These are phyloP conservation scores for Myiozetetes cayanensis DNA, from an alignment of 2,113 vertebrate species.

Conservation along the genomic window DNA sequence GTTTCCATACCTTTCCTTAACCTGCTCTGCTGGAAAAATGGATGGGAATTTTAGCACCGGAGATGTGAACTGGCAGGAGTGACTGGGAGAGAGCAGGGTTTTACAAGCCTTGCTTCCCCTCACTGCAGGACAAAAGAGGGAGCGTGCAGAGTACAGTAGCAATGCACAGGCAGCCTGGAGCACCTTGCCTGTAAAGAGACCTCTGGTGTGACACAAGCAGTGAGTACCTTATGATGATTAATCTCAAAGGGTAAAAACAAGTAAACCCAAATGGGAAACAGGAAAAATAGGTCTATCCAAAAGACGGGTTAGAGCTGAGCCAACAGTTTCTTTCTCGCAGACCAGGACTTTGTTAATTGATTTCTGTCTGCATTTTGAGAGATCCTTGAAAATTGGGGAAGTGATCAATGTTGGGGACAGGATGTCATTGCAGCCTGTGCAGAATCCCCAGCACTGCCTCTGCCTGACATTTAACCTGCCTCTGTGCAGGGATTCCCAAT, in stretches of 20 bases:
- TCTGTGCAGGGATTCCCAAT: background rate
- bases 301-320: background rate
- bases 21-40: conserved; percentile 6
- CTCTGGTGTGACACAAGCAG: background rate
- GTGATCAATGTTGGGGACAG: background rate
- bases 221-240: background rate
- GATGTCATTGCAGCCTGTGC: background rate
- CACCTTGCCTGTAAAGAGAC: background rate
- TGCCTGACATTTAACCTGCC: background rate
- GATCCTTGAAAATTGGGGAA: fast-evolving
- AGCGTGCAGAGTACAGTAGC: background rate
- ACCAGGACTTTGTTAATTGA: background rate
- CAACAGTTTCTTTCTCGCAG: background rate
- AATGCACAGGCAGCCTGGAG: background rate
- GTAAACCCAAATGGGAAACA: background rate
- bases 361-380: background rate
- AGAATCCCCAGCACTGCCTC: background rate
- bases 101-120: conserved; percentile 37
- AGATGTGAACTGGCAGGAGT: background rate
- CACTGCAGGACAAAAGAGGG: background rate
- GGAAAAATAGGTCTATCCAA: background rate
- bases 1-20: conserved; percentile 26
- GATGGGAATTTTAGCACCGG: background rate
- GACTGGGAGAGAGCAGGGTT: conserved; percentile 41
- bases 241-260: conserved; percentile 33